phyloP scores from a whole-genome alignment of 2,797 vertebrate species.

The Scarus forsteni region DNA sequence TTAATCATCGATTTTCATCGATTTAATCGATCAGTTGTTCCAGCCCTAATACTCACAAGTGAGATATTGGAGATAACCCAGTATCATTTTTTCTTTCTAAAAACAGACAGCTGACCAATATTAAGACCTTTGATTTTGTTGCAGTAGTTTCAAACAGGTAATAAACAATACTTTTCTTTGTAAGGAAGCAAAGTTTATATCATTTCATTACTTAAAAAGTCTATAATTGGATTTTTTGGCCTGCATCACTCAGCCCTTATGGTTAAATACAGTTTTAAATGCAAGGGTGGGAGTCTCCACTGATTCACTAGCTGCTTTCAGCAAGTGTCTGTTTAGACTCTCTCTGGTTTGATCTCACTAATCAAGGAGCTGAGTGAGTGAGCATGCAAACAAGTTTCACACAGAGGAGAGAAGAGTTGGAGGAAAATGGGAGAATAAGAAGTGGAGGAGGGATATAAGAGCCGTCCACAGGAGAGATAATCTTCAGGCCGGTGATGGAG shows the following conservation, averaged over 20 bases:
- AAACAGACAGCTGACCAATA: too few species aligned
- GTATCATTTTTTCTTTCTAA: too few species aligned
- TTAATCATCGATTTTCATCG: too few species aligned
- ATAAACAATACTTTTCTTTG: too few species aligned
- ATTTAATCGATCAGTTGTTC: too few species aligned
- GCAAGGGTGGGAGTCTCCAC: slow-evolving; percentile 38
- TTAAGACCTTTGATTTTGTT: too few species aligned
- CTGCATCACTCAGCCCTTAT: not conserved
- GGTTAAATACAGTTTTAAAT: slow-evolving; percentile 45
- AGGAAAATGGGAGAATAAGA: not conserved
- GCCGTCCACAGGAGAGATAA: slow-evolving; percentile 16
- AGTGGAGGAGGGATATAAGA: slow-evolving; percentile 25
- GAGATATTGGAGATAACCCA: too few species aligned
- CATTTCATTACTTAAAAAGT: too few species aligned
- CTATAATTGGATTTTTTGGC: too few species aligned
- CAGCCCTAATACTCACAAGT: too few species aligned
- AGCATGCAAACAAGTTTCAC: slow-evolving; percentile 47
- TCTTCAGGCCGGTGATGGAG: slow-evolving; percentile 17
- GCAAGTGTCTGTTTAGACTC: slow-evolving; percentile 44
- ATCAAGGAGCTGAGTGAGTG: slow-evolving; percentile 44
- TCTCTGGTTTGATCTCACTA: slow-evolving; percentile 47
- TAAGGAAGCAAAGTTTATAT: too few species aligned
- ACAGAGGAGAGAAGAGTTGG: slow-evolving; percentile 11
- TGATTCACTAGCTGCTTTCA: slow-evolving; percentile 56
- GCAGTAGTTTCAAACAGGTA: too few species aligned